Base-by-base conservation (phyloP, 1,140 invertebrate species). In the Drusus annulatus region DNA sequence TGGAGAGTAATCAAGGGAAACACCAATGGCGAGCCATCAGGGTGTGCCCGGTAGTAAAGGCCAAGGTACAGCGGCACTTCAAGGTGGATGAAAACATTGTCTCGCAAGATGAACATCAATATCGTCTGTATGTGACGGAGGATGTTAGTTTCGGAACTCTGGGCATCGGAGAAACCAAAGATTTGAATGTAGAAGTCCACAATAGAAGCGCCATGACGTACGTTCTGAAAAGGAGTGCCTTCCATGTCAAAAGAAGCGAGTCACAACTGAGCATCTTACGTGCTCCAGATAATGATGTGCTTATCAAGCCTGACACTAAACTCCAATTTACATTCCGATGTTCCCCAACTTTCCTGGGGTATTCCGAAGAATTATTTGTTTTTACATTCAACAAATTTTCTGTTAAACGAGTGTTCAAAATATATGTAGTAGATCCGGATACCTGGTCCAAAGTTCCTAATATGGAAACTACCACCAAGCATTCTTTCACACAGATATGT, bases 1-100 rank as follows among this genome's bases (percentile, higher is more conserved):
- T 94, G 80, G 93, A 94, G 87, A 94, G 93, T 85, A 91, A 92
- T 79, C 93, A 94, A 88, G 89, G 88, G 16, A 71, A 80, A 3
- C 91, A 86, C 78, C 86, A 81, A n/a, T 94, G 93, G 93, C 86
- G 93, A 77, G 92, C 92, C 19, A 79, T 93, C 65, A 90, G 90
- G 80, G 84, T 93, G 21, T 85, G 88, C 31, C 16, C 2, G 28
- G 15, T 76, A 2, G n/a, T 15, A 13, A 28, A 45, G 13, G 54
- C 23, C 19, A 31, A 52, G 3, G 10, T 13, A 13, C 36, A 45
- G 36, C 36, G 10, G 5, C 36, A 45, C 10, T 45, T 45, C 8
- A 45, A 45, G 36, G 36, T 45, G 36, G 36, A 45, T 13, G 8
- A 45, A 45, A 45, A 45, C 10, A 45, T 45, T 10, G 36, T 45